Evolutionary conservation across 2,888 invertebrate genomes (phyloP), one percentile per base, ranked within the genome.

Genomic region (Anthrax anthrax): DNA sequence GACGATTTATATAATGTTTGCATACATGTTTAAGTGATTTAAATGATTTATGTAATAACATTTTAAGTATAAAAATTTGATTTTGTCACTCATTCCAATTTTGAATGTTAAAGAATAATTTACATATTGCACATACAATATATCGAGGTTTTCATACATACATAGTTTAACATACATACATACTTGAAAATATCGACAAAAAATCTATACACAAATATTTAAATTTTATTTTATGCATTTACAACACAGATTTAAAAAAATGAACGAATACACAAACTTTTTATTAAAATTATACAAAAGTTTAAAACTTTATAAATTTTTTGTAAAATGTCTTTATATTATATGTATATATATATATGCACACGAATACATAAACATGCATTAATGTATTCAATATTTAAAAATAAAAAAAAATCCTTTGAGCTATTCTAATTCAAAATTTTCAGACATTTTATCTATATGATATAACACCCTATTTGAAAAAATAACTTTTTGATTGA

Each of bases 1-100:
- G 61, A 59, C 63, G 64, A 66, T 66, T 66, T 66, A 65, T 66
- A 64, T 65, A 63, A 65, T 55, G 54, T 52, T 42, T 57, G 57
- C 56, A 59, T 65, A 61, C 63, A 62, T 64, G 63, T 61, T 63
- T 57, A 60, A 64, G 66, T 64, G 66, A 66, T 66, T 66, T 66
- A 63, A 56, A 62, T 66, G 65, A 66, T 66, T 65, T 66, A 66
- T 66, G 61, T 58, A 12, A 32, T 12, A 32, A 27, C 9, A 32
- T 32, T 32, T 23, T 23, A 23, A 6, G 8, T 23, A 6, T 8
- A 23, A 23, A 23, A 32, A 32, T 32, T 32, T 32, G 29, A 32
- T 32, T 32, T 32, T 32, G 9, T 32, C 29, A 32, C 29, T 12
- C 29, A 12, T 32, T 32, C 29, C 29, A 32, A 32, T 32, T 12